A percentile compares a stretch with the other conserved stretches of the same genome.
phyloP scores from a whole-genome alignment of 1,140 invertebrate genomes.

The Bombus sylvicola region DNA sequence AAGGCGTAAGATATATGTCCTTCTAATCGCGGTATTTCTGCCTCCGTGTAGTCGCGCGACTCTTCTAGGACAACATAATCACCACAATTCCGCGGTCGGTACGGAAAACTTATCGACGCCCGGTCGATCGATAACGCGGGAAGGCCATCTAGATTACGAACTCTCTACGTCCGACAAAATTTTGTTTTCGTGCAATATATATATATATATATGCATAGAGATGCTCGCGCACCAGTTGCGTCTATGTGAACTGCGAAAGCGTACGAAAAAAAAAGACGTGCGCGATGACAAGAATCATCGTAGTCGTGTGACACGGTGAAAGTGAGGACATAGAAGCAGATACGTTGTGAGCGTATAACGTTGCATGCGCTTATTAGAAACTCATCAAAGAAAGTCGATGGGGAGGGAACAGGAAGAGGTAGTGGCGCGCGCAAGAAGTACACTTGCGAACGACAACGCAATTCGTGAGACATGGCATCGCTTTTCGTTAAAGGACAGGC shows the following conservation, averaged over 20 bases:
- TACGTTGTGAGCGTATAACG: not conserved
- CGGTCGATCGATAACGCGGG: slow-evolving; percentile 53
- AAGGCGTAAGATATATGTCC: slow-evolving; percentile 4
- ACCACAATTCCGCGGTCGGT: slow-evolving; percentile 22
- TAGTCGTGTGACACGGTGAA: not conserved
- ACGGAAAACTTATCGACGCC: slow-evolving; percentile 32
- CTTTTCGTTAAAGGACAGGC: slow-evolving; percentile 27
- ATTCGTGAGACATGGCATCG: slow-evolving; percentile 23
- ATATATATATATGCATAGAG: not conserved
- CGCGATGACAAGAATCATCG: not conserved
- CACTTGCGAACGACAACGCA: slow-evolving; percentile 43
- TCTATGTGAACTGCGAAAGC: not conserved
- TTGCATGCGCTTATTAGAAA: slow-evolving; percentile 16
- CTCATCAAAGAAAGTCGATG: slow-evolving; percentile 24
- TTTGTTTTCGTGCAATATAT: not conserved
- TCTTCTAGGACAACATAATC: slow-evolving; percentile 43
- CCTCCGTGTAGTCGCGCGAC: not conserved
- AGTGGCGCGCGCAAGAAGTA: slow-evolving; percentile 14
- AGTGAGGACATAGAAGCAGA: slow-evolving; percentile 4
- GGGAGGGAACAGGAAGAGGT: slow-evolving; percentile 27
- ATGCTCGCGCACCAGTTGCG: slow-evolving; percentile 4
- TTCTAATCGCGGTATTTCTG: slow-evolving; percentile 52
- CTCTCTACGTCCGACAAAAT: slow-evolving; percentile 17
- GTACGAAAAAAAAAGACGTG: not conserved
- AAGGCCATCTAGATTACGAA: slow-evolving; percentile 17